These are phyloP conservation scores for Eudasyphora cyanicolor DNA, from an alignment of 2,888 invertebrate genomes.

Conservation along the genomic window DNA sequence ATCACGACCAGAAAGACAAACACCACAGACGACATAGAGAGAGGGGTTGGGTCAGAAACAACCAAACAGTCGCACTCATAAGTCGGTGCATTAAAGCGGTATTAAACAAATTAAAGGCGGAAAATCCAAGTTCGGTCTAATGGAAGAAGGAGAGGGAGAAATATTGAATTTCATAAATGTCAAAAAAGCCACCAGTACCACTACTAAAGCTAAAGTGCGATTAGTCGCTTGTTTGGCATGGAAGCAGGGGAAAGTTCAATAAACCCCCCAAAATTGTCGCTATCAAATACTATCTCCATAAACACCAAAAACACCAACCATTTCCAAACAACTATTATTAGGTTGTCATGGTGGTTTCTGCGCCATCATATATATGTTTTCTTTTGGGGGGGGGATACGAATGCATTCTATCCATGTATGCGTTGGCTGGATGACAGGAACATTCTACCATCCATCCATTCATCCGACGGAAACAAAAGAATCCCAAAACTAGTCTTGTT, in stretches of 20 bases:
- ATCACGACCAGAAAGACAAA: conserved; percentile 1
- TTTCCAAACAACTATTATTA: not conserved
- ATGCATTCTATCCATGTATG: not conserved
- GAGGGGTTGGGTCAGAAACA: too few relatives aligned
- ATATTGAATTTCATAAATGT: not conserved
- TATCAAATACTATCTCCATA: not conserved
- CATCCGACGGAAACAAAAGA: not conserved
- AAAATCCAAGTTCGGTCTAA: not conserved
- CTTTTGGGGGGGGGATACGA: not conserved
- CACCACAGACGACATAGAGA: not conserved
- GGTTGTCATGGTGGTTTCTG: conserved; percentile 9
- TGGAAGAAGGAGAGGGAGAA: not conserved
- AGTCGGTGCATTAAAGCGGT: not conserved
- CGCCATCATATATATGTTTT: not conserved
- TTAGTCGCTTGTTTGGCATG: not conserved
- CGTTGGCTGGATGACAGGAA: not conserved
- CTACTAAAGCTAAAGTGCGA: not conserved
- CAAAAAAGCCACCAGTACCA: not conserved
- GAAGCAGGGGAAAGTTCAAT: not conserved
- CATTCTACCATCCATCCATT: not conserved
- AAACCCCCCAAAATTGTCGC: not conserved
- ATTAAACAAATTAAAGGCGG: not conserved
- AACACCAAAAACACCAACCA: not conserved
- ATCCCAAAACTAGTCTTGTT: not conserved
- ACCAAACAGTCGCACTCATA: not conserved